Evolutionary conservation across 2,888 invertebrate genomes (phyloP).

Genomic region (Pachliopta kotzebuea): DNA sequence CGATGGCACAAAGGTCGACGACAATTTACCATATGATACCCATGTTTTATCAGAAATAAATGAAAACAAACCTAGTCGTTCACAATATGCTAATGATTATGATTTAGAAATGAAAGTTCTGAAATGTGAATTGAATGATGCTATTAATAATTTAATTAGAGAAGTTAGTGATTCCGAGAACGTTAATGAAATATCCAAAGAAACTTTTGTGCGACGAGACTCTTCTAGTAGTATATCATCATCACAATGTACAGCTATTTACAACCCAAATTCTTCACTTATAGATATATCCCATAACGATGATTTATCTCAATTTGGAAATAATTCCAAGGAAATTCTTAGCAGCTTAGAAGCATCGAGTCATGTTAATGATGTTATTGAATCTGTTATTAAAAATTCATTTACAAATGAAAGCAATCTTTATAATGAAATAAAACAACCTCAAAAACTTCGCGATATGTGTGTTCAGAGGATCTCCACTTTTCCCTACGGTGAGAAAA

Average conservation of each 20-base stretch:
- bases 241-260: slow-evolving; percentile 86
- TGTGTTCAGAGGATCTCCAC: slow-evolving; percentile 83
- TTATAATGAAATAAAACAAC: slow-evolving; percentile 41
- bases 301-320: slow-evolving; percentile 47
- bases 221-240: slow-evolving; percentile 83
- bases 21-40: slow-evolving; percentile 11
- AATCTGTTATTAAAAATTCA: slow-evolving; percentile 59
- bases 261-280: slow-evolving; percentile 82
- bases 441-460: slow-evolving; percentile 81
- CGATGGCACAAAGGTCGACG: neutral
- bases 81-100: slow-evolving; percentile 41
- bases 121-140: slow-evolving; percentile 72
- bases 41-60: neutral
- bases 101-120: slow-evolving; percentile 68
- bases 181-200: slow-evolving; percentile 48
- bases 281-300: slow-evolving; percentile 81
- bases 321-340: slow-evolving; percentile 39
- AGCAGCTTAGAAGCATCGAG: too few species aligned
- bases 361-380: slow-evolving; percentile 70
- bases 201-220: slow-evolving; percentile 73
- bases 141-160: slow-evolving; percentile 70
- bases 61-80: slow-evolving; percentile 21
- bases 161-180: slow-evolving; percentile 65
- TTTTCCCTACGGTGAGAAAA: slow-evolving; percentile 85
- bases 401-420: slow-evolving; percentile 37